Conservation (phyloP, 92 coral and sea anemone genomes). For the Heteractis magnifica region DNA sequence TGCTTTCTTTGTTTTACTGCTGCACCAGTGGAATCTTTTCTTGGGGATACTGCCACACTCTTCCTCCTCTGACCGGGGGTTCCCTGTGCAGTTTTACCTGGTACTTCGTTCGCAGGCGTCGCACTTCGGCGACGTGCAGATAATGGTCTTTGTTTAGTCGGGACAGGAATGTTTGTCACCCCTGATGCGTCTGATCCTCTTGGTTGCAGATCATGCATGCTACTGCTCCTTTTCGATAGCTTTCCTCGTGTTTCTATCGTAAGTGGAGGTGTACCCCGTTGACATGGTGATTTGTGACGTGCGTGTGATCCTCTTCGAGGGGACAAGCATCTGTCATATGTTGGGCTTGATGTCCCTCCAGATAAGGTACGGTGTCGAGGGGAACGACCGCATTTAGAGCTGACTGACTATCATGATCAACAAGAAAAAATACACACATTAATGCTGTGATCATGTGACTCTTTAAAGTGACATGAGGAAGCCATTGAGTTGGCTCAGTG, state of each 20-base stretch:
- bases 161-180: not conserved
- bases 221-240: not conserved
- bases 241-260: slow-evolving; percentile 27
- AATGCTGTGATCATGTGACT: too few relatives aligned
- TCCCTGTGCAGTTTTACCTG: slow-evolving; percentile 14
- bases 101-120: not conserved
- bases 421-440: too few relatives aligned
- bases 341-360: slow-evolving; percentile 25
- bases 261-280: slow-evolving; percentile 35
- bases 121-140: slow-evolving; percentile 27
- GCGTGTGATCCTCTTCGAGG: slow-evolving; percentile 24
- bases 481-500: too few relatives aligned
- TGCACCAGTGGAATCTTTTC: slow-evolving; percentile 27
- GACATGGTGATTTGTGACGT: slow-evolving; percentile 31
- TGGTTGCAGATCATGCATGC: slow-evolving; percentile 32
- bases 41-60: slow-evolving; percentile 39
- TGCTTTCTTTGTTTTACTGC: slow-evolving; percentile 35
- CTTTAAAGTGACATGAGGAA: too few relatives aligned
- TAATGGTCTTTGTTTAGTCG: slow-evolving; percentile 21
- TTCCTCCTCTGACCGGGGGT: slow-evolving; percentile 31
- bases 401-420: not conserved
- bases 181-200: slow-evolving; percentile 17
- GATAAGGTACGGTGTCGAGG: slow-evolving; percentile 29
- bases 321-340: slow-evolving; percentile 29
- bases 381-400: not conserved